Evolutionary conservation across 2,113 vertebrate species (phyloP).

Genomic region (Noctilio leporinus): DNA sequence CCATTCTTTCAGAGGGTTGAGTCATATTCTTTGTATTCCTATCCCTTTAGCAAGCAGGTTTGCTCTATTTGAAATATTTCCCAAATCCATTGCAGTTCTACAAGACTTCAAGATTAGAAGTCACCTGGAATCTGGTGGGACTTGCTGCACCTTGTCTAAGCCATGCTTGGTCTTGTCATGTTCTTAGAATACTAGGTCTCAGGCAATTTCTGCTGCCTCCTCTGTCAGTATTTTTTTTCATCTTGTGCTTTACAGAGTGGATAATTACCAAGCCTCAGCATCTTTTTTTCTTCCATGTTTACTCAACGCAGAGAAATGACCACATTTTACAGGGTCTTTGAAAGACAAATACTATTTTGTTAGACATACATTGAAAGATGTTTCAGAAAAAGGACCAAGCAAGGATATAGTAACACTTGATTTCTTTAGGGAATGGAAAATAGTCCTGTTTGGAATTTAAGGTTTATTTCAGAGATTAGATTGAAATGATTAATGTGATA

Average conservation of each 20-base stretch:
- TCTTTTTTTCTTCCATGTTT: not conserved
- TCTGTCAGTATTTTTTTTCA: not conserved
- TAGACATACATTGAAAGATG: not conserved
- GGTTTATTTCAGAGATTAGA: not conserved
- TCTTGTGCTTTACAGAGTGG: not conserved
- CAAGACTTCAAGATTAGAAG: not conserved
- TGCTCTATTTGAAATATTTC: not conserved
- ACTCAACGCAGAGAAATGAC: not conserved
- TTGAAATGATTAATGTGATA: not conserved
- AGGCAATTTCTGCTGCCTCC: not conserved
- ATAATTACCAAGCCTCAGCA: not conserved
- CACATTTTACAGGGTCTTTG: not conserved
- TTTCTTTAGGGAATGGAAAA: not conserved
- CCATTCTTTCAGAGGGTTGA: not conserved
- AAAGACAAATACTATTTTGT: not conserved
- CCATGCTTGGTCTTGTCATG: not conserved
- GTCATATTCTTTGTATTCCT: not conserved
- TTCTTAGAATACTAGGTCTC: not conserved
- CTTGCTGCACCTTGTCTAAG: not conserved
- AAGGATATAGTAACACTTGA: not conserved
- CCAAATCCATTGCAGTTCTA: not conserved
- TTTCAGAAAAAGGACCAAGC: not conserved
- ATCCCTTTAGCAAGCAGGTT: not conserved
- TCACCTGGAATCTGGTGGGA: not conserved
- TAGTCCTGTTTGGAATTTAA: not conserved